A percentile compares a stretch with the other conserved stretches of the same genome.
Conservation (phyloP, 2,113 vertebrate genomes). For the Varanus komodoensis region DNA sequence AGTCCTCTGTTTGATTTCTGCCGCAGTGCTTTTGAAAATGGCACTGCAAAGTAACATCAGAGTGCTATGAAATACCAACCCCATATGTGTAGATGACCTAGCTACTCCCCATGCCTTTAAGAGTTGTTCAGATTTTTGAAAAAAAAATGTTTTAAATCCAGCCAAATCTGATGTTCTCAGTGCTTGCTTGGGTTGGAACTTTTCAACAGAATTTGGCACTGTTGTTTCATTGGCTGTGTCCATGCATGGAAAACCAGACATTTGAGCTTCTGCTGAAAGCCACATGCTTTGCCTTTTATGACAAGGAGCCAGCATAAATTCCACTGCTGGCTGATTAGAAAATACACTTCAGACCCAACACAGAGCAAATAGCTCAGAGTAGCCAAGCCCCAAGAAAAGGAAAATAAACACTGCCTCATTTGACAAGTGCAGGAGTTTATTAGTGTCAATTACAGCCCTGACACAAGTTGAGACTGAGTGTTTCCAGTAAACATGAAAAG, state of each 20-base stretch:
- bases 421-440: slow-evolving; percentile 71
- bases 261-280: slow-evolving; percentile 45
- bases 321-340: slow-evolving; percentile 59
- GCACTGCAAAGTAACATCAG: slow-evolving; percentile 24
- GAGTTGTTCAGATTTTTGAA: slow-evolving; percentile 18
- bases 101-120: slow-evolving; percentile 31
- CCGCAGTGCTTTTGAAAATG: slow-evolving; percentile 24
- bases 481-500: slow-evolving; percentile 71
- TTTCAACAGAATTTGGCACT: slow-evolving; percentile 40
- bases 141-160: slow-evolving; percentile 35
- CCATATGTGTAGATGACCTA: slow-evolving; percentile 24
- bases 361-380: slow-evolving; percentile 60
- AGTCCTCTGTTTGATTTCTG: not conserved
- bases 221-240: slow-evolving; percentile 6
- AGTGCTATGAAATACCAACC: not conserved
- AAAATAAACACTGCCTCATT: slow-evolving; percentile 63
- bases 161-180: slow-evolving; percentile 39
- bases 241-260: slow-evolving; percentile 23
- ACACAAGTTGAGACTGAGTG: slow-evolving; percentile 67
- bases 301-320: slow-evolving; percentile 55
- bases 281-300: slow-evolving; percentile 38
- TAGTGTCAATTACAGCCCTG: slow-evolving; percentile 53
- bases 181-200: slow-evolving; percentile 21
- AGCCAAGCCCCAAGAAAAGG: slow-evolving; percentile 58
- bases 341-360: slow-evolving; percentile 69